Base-by-base conservation (phyloP, 2,797 vertebrate genomes). In the Fratercula arctica region DNA sequence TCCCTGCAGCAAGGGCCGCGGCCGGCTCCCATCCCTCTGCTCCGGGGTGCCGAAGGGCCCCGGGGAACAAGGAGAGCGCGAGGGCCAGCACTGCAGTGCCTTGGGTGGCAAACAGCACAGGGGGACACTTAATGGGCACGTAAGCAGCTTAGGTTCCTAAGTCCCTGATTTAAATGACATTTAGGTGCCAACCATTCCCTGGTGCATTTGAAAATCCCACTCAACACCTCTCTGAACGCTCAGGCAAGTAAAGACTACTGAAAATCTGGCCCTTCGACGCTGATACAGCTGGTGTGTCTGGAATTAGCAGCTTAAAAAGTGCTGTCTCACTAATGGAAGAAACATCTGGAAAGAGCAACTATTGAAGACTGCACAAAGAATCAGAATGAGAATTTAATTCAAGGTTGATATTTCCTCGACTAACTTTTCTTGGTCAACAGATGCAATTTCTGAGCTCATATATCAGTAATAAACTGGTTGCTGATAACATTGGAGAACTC, bases 311-410 rank as follows among this genome's bases (percentile, higher is more conserved):
- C 67, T 94, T 87, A 63, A 75, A 93, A 92, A 94, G 46, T 76
- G 66, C 78, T 93, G 85, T 51, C 66, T 93, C 66, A 67, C 73
- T 85, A 93, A 67, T 89, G 69, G 61, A 81, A 81, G 54, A 92
- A 82, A 79, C 69, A 84, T 82, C 87, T 93, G 89, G 56, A 82
- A 91, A 92, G 70, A 92, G 63, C 73, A 95, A 93, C 92, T 95
- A 76, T 76, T 87, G 56, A 94, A 91, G 35, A 78, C 5, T 2
- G 61, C 80, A 59, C 0, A 0, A 89, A 84, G 82, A 80, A 92
- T 76, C 61, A 79, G 50, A 89, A 33, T 25, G 53, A 70, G 35
- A 87, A 85, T 85, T 94, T 76, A 85, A 69, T 92, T 96, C 61
- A 41, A 78, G 73, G 46, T 26, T 85, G n/a, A 12, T 95, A 70